Base-by-base conservation (phyloP, 2,888 invertebrate genomes). In the Standfussiana lucernea region DNA sequence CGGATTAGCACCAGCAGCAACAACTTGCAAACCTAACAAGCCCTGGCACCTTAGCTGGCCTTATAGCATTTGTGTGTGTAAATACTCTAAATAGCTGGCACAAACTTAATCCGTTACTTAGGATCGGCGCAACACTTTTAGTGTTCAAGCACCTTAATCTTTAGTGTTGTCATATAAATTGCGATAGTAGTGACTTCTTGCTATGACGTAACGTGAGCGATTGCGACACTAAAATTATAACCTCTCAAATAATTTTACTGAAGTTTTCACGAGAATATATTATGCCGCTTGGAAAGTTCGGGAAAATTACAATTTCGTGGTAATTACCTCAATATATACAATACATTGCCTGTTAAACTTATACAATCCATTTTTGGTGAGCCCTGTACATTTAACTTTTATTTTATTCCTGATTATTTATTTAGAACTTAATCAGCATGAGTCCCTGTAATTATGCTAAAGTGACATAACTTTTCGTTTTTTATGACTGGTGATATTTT, bases 271-370 rank as follows among this genome's bases (percentile, higher is more conserved):
- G 89, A 90, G 90, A 89, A 79, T 88, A 89, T 95, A 96, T 93
- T 95, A 97, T 97, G 97, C 96, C 94, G 95, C 95, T 97, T 93
- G 96, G 96, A 93, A 97, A 93, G 91, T 96, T 97, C 90, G 96
- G 96, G 90, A 97, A 95, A 95, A 96, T 97, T 91, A 95, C 95
- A 87, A 90, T 97, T 88, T 96, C 96, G 91, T 97, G 96, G 97
- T 97, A 96, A 96, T 91, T 95, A 94, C 88, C 89, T 91, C 90
- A 89, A 90, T 92, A 91, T 87, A 89, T 89, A 89, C 56, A 72
- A 79, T 87, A 86, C 68, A 90, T 85, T 89, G 80, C 87, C 89
- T 82, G 86, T 85, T 86, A 83, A 81, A 81, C 81, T 82, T 78
- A 76, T 80, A 78, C 72, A 78, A 62, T 87, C 75, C 80, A 79